Conservation (phyloP, 2,113 vertebrate species). For the Solea senegalensis region DNA sequence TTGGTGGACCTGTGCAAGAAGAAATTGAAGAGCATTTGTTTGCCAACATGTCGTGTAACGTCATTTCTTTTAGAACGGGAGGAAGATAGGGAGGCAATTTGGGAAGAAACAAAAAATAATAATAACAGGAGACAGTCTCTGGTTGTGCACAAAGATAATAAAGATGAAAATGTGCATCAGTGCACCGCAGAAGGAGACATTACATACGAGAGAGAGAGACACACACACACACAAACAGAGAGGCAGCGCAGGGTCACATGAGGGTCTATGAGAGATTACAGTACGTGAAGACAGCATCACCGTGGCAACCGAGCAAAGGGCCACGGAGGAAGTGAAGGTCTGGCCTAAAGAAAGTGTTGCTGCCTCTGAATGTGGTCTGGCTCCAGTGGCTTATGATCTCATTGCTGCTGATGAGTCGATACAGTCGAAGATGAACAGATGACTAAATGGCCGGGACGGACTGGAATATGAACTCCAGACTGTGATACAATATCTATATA, state of each 20-base stretch:
- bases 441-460: constrained; percentile 36
- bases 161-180: constrained; percentile 33
- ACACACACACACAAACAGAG: background rate
- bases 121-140: background rate
- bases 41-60: background rate
- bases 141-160: constrained; percentile 3
- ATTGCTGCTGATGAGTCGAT: constrained; percentile 68
- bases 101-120: background rate
- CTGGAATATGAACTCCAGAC: constrained; percentile 23
- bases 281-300: constrained; percentile 63
- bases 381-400: constrained; percentile 67
- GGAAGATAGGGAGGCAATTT: constrained; percentile 8
- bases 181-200: constrained; percentile 7
- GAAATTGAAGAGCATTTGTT: constrained; percentile 3
- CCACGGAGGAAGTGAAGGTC: constrained; percentile 50
- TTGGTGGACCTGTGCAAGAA: constrained; percentile 90
- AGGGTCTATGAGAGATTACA: constrained; percentile 67
- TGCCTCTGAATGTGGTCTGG: constrained; percentile 60
- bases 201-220: constrained; percentile 25
- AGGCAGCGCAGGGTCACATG: constrained; percentile 56
- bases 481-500: background rate
- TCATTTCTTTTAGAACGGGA: background rate
- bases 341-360: constrained; percentile 65
- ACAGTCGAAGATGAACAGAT: constrained; percentile 48
- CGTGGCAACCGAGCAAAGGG: constrained; percentile 75